Conservation (phyloP, 2,888 invertebrate genomes). For the Listrodromus nycthemerus region DNA sequence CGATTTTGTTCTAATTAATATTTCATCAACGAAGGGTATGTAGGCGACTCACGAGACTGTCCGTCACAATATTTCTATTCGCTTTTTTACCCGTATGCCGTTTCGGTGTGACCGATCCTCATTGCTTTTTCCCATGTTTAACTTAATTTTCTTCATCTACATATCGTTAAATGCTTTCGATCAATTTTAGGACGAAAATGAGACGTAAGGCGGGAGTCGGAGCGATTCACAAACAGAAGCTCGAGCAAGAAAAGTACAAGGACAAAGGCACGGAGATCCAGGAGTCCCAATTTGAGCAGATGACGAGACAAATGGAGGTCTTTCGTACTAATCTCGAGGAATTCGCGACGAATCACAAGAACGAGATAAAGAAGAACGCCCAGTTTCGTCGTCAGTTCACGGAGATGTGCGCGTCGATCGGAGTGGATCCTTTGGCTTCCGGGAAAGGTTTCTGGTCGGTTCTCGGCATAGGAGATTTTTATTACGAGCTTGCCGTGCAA, state of each 20-base stretch:
- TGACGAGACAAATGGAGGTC: constrained; percentile 97
- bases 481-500: constrained; percentile 98
- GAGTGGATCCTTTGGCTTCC: constrained; percentile 98
- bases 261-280: constrained; percentile 97
- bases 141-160: neutral
- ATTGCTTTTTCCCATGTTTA: neutral
- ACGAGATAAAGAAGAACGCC: constrained; percentile 97
- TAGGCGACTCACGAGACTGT: neutral
- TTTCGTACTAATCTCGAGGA: constrained; percentile 97
- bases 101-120: neutral
- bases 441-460: constrained; percentile 99
- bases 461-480: constrained; percentile 99
- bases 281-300: constrained; percentile 95
- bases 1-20: neutral
- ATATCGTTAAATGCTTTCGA: neutral
- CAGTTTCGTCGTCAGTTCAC: constrained; percentile 98
- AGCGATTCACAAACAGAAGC: constrained; percentile 94
- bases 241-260: constrained; percentile 95
- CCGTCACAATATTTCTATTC: neutral
- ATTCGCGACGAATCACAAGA: constrained; percentile 97
- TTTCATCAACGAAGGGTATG: constrained; percentile 19
- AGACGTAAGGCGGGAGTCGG: constrained; percentile 93
- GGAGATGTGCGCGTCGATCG: constrained; percentile 99
- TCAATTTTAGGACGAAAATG: constrained; percentile 85
- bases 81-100: neutral